Conservation (phyloP, 2,113 vertebrate genomes). For the Psilopogon haemacephalus region DNA sequence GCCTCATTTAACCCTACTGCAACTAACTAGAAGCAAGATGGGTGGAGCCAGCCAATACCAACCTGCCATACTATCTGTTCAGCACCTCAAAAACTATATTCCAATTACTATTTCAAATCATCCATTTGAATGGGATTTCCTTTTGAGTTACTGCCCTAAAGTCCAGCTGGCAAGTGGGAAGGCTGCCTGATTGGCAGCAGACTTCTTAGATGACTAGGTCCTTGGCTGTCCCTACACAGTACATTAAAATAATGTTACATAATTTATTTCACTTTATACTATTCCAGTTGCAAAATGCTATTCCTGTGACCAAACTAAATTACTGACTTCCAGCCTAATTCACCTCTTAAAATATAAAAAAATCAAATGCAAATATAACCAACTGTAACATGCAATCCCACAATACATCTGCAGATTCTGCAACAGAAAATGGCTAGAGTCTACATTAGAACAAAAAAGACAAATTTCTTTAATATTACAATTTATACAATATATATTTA, state of each 20-base stretch:
- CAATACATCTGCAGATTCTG: neutral
- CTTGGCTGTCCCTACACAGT: neutral
- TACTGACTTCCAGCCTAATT: neutral
- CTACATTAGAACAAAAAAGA: neutral
- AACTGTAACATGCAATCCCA: neutral
- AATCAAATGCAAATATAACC: neutral
- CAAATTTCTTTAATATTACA: neutral
- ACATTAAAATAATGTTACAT: neutral
- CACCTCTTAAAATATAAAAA: neutral
- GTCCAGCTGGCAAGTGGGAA: neutral
- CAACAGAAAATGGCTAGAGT: neutral
- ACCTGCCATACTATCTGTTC: neutral
- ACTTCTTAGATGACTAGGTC: neutral
- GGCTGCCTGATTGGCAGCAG: neutral
- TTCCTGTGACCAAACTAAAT: neutral
- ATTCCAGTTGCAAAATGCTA: neutral
- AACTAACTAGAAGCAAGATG: neutral
- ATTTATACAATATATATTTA: neutral
- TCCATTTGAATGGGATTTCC: neutral
- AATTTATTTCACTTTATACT: neutral
- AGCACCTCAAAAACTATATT: neutral
- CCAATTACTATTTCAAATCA: neutral
- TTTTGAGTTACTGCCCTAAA: neutral
- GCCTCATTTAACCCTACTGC: neutral
- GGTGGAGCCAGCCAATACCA: neutral